Evolutionary conservation across 2,797 vertebrate species (phyloP).

Genomic region (Diglossa cyanea): DNA sequence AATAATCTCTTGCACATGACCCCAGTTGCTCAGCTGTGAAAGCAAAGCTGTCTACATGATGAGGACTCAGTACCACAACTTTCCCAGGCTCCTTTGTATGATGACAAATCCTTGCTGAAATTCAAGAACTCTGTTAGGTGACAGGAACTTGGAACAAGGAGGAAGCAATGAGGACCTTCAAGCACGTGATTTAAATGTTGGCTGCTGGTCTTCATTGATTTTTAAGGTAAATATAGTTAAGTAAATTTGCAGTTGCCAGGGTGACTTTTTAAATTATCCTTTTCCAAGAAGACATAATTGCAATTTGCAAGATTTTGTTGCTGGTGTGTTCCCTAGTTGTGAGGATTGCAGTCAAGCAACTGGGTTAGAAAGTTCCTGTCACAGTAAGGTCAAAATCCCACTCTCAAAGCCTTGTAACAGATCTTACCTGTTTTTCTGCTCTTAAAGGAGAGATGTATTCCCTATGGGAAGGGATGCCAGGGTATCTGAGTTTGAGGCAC

Average conservation of each 20-base stretch:
- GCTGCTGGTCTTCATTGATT: background rate
- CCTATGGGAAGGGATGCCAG: background rate
- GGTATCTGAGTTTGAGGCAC: background rate
- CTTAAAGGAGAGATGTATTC: background rate
- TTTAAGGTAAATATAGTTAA: background rate
- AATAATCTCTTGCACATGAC: background rate
- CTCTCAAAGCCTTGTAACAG: background rate
- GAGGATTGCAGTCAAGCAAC: background rate
- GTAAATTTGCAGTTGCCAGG: background rate
- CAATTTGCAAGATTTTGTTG: background rate
- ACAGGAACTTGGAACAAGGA: background rate
- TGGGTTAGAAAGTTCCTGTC: background rate
- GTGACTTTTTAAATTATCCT: background rate
- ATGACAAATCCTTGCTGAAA: background rate
- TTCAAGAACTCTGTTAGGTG: background rate
- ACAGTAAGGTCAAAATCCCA: background rate
- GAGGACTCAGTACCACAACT: background rate
- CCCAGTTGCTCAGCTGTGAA: background rate
- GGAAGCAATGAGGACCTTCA: background rate
- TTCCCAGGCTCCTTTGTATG: background rate
- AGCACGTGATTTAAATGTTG: background rate
- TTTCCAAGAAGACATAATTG: background rate
- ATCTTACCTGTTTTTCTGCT: background rate
- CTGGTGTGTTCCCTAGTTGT: background rate
- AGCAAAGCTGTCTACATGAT: background rate